Evolutionary conservation across 2,888 invertebrate genomes (phyloP).

Genomic region (Dichetophora obliterata): DNA sequence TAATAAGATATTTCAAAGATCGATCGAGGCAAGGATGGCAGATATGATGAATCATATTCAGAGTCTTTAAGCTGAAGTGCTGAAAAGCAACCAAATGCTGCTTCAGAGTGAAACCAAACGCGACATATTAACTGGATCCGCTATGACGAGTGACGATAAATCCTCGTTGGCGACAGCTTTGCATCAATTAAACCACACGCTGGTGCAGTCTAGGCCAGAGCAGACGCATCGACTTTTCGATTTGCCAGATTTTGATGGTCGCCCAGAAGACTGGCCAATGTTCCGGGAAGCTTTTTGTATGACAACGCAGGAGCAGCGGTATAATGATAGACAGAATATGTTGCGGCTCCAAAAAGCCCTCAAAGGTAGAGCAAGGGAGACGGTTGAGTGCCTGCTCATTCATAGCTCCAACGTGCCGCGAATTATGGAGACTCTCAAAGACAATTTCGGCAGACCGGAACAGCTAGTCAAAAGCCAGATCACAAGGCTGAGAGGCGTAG

Average conservation of each 20-base stretch:
- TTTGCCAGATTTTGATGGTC: conserved; percentile 14
- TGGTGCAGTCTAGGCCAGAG: background rate
- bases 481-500: background rate
- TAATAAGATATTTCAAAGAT: no score
- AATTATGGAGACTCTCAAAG: conserved; percentile 9
- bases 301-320: conserved; percentile 13
- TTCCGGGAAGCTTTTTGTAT: background rate
- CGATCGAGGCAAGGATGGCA: background rate
- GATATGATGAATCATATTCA: background rate
- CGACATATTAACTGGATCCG: background rate
- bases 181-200: background rate
- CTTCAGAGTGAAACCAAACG: background rate
- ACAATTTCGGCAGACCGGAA: conserved; percentile 10
- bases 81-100: background rate
- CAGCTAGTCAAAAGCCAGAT: conserved; percentile 8
- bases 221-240: background rate
- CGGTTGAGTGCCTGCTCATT: conserved; percentile 26
- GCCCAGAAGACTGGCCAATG: conserved; percentile 27
- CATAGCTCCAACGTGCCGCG: conserved; percentile 21
- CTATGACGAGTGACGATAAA: background rate
- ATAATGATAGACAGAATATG: conserved; percentile 18
- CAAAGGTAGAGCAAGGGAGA: conserved; percentile 15
- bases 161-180: background rate
- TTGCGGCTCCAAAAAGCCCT: conserved; percentile 22
- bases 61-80: background rate